Conservation (phyloP, 2,888 invertebrate species). For the Eurytoma adleriae region DNA sequence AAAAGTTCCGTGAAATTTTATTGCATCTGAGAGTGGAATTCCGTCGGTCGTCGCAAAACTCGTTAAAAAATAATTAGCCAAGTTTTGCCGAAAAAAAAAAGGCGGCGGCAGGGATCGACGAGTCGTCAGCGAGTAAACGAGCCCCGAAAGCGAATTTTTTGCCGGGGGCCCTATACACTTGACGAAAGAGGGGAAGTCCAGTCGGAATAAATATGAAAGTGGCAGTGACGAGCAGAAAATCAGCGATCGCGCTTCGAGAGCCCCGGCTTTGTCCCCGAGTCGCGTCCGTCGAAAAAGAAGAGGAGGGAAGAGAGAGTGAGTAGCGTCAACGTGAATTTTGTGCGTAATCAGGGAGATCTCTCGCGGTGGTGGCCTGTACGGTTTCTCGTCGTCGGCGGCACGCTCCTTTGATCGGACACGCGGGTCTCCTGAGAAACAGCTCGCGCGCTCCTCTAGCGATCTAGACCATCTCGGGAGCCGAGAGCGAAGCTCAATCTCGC, state of each 20-base stretch:
- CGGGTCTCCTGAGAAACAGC: conserved; percentile 45
- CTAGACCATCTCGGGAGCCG: conserved; percentile 51
- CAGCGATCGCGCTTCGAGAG: conserved; percentile 4
- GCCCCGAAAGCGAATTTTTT: too few species aligned
- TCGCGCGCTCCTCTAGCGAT: conserved; percentile 40
- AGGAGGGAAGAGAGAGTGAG: conserved; percentile 34
- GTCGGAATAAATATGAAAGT: conserved; percentile 15
- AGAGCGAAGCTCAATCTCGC: conserved; percentile 15
- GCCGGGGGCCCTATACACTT: too few species aligned
- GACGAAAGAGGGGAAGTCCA: too few species aligned
- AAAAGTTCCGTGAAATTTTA: too few species aligned
- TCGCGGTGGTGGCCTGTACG: conserved; percentile 19
- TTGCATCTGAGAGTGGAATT: too few species aligned
- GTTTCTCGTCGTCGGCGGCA: conserved; percentile 43
- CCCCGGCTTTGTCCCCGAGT: conserved; percentile 1
- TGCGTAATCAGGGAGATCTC: conserved; percentile 54
- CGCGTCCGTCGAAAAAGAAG: background rate
- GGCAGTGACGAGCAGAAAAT: conserved; percentile 2
- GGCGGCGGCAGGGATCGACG: too few species aligned
- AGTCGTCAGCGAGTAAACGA: too few species aligned
- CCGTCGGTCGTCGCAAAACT: too few species aligned
- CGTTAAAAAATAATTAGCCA: too few species aligned
- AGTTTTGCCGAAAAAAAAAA: too few species aligned
- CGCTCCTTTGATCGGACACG: conserved; percentile 51
- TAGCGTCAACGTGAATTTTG: conserved; percentile 50